Evolutionary conservation across 1,140 invertebrate species (phyloP).

Genomic region (Acromyrmex charruanus): DNA sequence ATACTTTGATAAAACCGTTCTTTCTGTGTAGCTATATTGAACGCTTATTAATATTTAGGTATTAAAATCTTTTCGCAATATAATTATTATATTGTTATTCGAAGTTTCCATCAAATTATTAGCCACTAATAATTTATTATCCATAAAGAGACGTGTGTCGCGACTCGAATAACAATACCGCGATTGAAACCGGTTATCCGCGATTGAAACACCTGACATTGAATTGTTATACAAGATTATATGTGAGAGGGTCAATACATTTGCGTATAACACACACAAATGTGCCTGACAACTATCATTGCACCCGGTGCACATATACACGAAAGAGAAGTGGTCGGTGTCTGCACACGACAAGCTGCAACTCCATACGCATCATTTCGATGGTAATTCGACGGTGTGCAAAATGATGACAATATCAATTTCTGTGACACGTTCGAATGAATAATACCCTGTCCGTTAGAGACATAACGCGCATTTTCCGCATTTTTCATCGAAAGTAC

Average conservation of each 20-base stretch:
- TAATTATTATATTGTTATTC: neutral
- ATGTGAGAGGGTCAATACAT: neutral
- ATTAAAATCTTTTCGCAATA: neutral
- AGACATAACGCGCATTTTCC: constrained; percentile 38
- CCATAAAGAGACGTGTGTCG: constrained; percentile 11
- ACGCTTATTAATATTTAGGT: neutral
- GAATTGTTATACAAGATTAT: constrained; percentile 37
- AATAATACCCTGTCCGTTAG: constrained; percentile 17
- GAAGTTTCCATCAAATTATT: neutral
- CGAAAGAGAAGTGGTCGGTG: constrained; percentile 65
- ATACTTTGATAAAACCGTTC: too few species aligned
- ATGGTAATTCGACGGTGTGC: constrained; percentile 52
- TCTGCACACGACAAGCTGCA: constrained; percentile 72
- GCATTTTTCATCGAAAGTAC: constrained; percentile 22
- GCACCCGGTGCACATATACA: neutral
- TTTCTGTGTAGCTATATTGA: neutral
- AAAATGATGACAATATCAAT: constrained; percentile 59
- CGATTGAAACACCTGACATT: constrained; percentile 39
- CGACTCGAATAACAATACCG: constrained; percentile 15
- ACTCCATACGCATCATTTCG: constrained; percentile 59
- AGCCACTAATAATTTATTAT: constrained; percentile 4
- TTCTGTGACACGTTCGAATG: constrained; percentile 30
- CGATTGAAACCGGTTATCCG: constrained; percentile 17
- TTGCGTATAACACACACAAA: constrained; percentile 26
- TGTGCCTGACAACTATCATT: neutral